Evolutionary conservation across 2,113 vertebrate genomes (phyloP).

Genomic region (Neotragus pygmaeus): DNA sequence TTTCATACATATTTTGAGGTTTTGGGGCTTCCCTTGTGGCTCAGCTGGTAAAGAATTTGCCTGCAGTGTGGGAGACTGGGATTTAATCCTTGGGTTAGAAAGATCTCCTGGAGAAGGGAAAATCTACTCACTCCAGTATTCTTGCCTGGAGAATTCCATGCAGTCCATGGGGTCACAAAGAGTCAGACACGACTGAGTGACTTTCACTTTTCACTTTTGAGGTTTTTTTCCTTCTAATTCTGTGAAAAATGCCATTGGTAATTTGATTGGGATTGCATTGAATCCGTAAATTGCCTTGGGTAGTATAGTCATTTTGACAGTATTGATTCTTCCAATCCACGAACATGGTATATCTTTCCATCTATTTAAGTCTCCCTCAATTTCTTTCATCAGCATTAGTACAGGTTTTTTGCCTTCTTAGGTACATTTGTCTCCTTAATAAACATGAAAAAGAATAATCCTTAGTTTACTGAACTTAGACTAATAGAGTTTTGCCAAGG

Average conservation of each 20-base stretch:
- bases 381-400: background rate
- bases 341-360: background rate
- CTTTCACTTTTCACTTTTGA: background rate
- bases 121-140: background rate
- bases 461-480: slow-evolving; percentile 18
- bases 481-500: too few species aligned
- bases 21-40: background rate
- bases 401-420: background rate
- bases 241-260: background rate
- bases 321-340: background rate
- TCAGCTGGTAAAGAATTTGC: background rate
- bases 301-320: background rate
- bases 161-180: background rate
- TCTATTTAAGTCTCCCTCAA: background rate
- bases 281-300: background rate
- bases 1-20: background rate
- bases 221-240: background rate
- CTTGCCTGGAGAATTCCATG: background rate
- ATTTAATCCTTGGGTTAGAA: background rate
- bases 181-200: rapidly evolving
- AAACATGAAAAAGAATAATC: slow-evolving; percentile 23
- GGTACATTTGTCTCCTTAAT: background rate
- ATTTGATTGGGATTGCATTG: background rate
- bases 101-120: background rate
- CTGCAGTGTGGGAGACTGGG: rapidly evolving